Evolutionary conservation across 2,113 vertebrate genomes (phyloP).

Genomic region (Myrmophylax atrothorax): DNA sequence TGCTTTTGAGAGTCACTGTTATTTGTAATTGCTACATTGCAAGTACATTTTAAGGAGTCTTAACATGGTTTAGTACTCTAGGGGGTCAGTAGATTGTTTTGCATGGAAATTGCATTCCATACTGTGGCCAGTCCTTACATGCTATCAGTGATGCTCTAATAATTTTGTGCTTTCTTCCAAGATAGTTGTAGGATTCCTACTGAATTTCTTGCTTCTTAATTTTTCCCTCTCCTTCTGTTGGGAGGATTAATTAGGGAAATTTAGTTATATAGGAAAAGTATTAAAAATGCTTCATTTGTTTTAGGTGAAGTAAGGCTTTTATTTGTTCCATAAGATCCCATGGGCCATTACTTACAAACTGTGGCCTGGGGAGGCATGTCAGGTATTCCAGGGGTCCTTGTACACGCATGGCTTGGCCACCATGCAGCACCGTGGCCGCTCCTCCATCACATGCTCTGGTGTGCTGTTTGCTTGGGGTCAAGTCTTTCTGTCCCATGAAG

Average conservation of each 20-base stretch:
- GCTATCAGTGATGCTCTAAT: background rate
- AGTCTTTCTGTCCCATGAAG: background rate
- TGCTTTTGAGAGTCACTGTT: background rate
- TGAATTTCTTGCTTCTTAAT: background rate
- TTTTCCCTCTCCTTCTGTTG: background rate
- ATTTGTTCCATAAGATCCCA: background rate
- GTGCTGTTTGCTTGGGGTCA: background rate
- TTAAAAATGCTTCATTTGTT: background rate
- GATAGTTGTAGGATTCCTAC: background rate
- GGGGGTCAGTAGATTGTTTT: background rate
- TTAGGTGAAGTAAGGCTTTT: background rate
- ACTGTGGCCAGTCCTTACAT: background rate
- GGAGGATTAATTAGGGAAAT: background rate
- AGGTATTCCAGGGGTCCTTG: background rate
- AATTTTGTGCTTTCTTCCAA: background rate
- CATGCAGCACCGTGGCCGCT: fast-evolving
- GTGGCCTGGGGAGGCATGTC: background rate
- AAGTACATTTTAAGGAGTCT: background rate
- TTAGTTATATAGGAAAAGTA: background rate
- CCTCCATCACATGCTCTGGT: fast-evolving
- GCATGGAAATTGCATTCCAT: background rate
- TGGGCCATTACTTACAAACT: background rate
- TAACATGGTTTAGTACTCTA: background rate
- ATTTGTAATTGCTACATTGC: background rate
- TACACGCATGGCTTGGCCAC: background rate